These are phyloP conservation scores for Colinus virginianus DNA, from an alignment of 2,113 vertebrate genomes.

Conservation along the genomic window DNA sequence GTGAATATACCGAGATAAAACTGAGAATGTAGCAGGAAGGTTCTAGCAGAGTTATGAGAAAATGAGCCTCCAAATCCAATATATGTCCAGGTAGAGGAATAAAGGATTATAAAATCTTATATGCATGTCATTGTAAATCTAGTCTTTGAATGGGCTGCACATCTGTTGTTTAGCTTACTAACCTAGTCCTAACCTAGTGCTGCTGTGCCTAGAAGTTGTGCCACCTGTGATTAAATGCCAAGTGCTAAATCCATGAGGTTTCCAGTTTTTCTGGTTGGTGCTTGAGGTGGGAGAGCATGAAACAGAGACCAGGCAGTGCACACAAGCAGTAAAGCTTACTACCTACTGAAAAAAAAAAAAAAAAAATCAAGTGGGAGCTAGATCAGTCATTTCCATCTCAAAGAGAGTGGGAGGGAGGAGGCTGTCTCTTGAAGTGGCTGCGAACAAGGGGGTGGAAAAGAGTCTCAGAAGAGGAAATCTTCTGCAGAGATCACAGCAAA, in stretches of 20 bases:
- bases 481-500: constrained; percentile 65
- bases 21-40: background rate
- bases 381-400: constrained; percentile 58
- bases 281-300: background rate
- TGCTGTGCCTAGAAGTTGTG: background rate
- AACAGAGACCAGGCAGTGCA: background rate
- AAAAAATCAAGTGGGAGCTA: background rate
- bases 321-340: background rate
- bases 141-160: background rate
- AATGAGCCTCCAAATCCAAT: background rate
- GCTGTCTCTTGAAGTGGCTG: constrained; percentile 52
- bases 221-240: background rate
- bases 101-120: background rate
- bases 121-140: background rate
- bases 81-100: too few relatives aligned
- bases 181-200: too few relatives aligned
- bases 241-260: background rate
- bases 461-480: constrained; percentile 46
- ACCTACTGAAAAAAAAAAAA: background rate
- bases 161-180: background rate
- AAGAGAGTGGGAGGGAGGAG: constrained; percentile 38
- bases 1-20: background rate
- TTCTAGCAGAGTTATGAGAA: background rate
- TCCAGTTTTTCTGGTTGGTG: background rate
- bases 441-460: constrained; percentile 33